phyloP scores from a whole-genome alignment of 2,797 vertebrate genomes.

The Neoniphon sammara region DNA sequence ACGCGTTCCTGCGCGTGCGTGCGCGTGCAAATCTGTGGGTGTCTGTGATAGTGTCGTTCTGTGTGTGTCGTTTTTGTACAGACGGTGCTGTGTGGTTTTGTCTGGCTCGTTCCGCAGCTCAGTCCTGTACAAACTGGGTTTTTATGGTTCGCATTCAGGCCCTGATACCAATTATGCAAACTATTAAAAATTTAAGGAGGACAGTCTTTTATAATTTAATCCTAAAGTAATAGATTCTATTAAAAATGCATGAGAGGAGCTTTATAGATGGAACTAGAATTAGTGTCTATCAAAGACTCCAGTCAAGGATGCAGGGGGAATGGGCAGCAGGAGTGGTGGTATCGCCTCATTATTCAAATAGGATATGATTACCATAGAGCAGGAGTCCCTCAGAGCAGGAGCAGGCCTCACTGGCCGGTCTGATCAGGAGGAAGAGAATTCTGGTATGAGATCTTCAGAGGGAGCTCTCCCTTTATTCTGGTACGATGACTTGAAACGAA shows the following conservation, averaged over 20 bases:
- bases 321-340: conserved; percentile 71
- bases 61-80: conserved; percentile 56
- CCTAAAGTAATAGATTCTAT: conserved; percentile 89
- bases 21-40: conserved; percentile 34
- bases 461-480: conserved; percentile 18
- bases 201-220: conserved; percentile 90
- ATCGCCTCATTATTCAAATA: conserved; percentile 86
- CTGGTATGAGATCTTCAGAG: conserved; percentile 20
- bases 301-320: conserved; percentile 79
- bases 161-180: conserved; percentile 87
- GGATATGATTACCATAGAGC: conserved; percentile 80
- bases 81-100: conserved; percentile 54
- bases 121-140: conserved; percentile 79
- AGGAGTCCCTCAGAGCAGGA: conserved; percentile 67
- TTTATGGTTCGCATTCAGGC: conserved; percentile 80
- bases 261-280: conserved; percentile 88
- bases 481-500: conserved; percentile 40
- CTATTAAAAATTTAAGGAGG: conserved; percentile 88
- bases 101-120: conserved; percentile 58
- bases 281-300: conserved; percentile 86
- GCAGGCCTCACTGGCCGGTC: conserved; percentile 58
- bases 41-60: conserved; percentile 39
- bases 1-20: background rate
- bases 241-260: conserved; percentile 87
- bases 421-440: conserved; percentile 55